phyloP scores from a whole-genome alignment of 1,140 invertebrate genomes.

The Caenorhabditis latens region DNA sequence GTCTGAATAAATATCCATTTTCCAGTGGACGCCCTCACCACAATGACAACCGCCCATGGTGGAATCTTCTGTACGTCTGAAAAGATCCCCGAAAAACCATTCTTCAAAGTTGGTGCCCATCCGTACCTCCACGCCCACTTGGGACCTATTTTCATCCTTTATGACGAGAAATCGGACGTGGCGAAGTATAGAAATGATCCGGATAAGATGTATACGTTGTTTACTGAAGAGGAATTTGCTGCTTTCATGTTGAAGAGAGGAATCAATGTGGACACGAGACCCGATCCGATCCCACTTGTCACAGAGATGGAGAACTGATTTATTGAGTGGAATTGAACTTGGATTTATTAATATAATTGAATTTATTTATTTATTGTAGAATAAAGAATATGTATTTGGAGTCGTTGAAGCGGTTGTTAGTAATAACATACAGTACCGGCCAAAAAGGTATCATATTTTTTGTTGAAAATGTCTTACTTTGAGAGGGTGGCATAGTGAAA shows the following conservation, averaged over 20 bases:
- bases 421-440: too few species aligned
- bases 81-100: neutral
- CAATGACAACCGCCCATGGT: neutral
- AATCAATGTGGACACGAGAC: neutral
- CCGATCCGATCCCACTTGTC: neutral
- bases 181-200: neutral
- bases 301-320: neutral
- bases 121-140: slow-evolving; percentile 2
- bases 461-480: too few species aligned
- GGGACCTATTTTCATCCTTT: neutral
- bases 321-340: too few species aligned
- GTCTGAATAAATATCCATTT: neutral
- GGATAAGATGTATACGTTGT: slow-evolving; percentile 17
- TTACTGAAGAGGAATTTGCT: neutral
- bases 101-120: neutral
- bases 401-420: too few species aligned
- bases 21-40: neutral
- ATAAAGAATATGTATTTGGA: too few species aligned
- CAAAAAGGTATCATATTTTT: too few species aligned
- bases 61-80: neutral
- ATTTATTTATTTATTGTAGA: neutral
- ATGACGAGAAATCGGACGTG: neutral
- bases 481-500: too few species aligned
- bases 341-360: too few species aligned
- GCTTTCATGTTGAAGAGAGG: neutral